Evolutionary conservation across 2,888 invertebrate genomes (phyloP), one percentile per base, ranked within the genome.

Genomic region (Eupeodes luniger): DNA sequence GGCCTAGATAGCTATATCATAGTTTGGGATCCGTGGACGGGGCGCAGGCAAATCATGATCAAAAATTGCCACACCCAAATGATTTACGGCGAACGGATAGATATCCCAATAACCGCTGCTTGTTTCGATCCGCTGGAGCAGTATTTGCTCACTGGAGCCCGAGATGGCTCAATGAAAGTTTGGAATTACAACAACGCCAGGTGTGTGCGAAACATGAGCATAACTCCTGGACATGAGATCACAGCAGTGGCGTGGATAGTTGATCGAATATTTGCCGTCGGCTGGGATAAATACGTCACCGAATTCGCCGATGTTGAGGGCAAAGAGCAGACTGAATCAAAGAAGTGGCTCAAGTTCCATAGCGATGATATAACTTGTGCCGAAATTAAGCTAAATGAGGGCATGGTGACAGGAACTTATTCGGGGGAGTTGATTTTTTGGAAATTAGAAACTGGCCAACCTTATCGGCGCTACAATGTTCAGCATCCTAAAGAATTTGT

Each of bases 181-280:
- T 98, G 98, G 98, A 97, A 97, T 93, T 97, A 97, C 91, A 97
- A 97, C 91, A 96, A 96, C 36, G 97, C 97, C 0, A 94, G 95
- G 9, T 97, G 97, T 90, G 92, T 97, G 85, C 94, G 96, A 88
- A 95, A 95, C 77, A 95, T 97, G 95, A 93, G 94, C 44, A 95
- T 96, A 27, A 95, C 95, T 89, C 93, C 94, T 80, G 95, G 95
- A 91, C 95, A 95, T 92, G 96, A 95, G 90, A 94, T 95, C 1
- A 95, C 95, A 7, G 93, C 93, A 59, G 94, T 95, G 62, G 94
- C 95, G 90, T 95, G 95, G 95, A 94, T 95, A 1, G 94, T 94
- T 64, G 94, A 95, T 90, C 95, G 96, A 90, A 96, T 98, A 89
- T 93, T 97, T 90, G 96, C 96, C 4, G 95, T 96, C 84, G 97